Conservation (phyloP, 2,888 invertebrate genomes). For the Drosophila rubida region DNA sequence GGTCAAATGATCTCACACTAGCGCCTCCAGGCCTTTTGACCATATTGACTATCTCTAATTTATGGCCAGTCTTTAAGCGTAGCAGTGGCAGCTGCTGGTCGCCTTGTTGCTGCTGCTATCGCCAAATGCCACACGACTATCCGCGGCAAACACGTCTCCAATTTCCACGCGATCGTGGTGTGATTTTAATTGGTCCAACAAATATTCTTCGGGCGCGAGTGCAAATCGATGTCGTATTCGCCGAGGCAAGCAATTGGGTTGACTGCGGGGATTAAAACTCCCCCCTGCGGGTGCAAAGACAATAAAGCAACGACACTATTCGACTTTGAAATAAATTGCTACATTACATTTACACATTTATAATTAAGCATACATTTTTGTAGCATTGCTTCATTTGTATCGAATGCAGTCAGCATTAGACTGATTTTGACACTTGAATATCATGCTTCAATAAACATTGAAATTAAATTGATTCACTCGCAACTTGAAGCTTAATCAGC, state of each 20-base stretch:
- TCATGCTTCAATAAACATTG: conserved; percentile 16
- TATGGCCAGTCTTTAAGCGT: conserved; percentile 45
- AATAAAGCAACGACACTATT: not conserved
- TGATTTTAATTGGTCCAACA: conserved; percentile 80
- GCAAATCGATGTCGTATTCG: conserved; percentile 64
- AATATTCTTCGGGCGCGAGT: conserved; percentile 72
- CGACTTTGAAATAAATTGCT: not conserved
- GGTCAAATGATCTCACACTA: conserved; percentile 24
- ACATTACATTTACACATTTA: no score
- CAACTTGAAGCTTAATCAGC: conserved; percentile 15
- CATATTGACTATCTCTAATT: no score
- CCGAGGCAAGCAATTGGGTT: not conserved
- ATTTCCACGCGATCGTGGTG: conserved; percentile 49
- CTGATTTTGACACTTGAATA: conserved; percentile 23
- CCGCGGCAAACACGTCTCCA: conserved; percentile 45
- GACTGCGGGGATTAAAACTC: not conserved
- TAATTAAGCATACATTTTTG: no score
- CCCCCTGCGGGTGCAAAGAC: not conserved
- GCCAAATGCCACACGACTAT: conserved; percentile 42
- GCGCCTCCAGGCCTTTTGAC: conserved; percentile 66
- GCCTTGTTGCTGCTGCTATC: conserved; percentile 55
- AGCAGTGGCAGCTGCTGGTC: conserved; percentile 31
- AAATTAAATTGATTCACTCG: conserved; percentile 1
- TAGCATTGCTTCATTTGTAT: not conserved
- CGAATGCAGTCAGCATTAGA: conserved; percentile 1